Base-by-base conservation (phyloP, 1,140 invertebrate species). In the Zelostemma sp. region DNA sequence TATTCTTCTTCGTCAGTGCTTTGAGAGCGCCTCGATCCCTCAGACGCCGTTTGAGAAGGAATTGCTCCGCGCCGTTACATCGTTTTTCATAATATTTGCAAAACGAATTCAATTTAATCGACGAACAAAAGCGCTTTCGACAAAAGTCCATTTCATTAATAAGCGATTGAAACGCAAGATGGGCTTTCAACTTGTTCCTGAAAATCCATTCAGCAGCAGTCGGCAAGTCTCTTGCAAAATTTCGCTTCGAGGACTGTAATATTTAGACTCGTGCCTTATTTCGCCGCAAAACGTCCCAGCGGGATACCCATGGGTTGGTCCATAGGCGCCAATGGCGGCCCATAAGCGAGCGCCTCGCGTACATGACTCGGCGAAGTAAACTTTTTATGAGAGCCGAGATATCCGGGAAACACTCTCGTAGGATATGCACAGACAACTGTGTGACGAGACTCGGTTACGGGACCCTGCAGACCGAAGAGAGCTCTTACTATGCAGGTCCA, bases 381-480 rank as follows among this genome's bases (percentile, higher is more conserved):
- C 64, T 61, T 82, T 82, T 83, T 81, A 84, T 72, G 79, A 81
- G 74, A 58, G 68, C 62, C 69, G 71, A 79, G 73, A 78, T 71
- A 62, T 73, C 71, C 57, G 43, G 56, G 53, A 59, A 69, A 73
- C 70, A 43, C 50, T 62, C 73, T 76, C 60, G 80, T 83, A 60
- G 50, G 56, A 51, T 79, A 82, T 84, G 82, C 79, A 82, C 79
- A 80, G 77, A 84, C 80, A 80, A 80, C 76, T 72, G 74, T 81
- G 79, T 83, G 81, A 85, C 80, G 74, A 80, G 79, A 83, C 81
- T 82, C 72, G 50, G 80, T 83, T 83, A 81, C 74, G 58, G 73
- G 62, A 74, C 79, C 78, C 77, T 60, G 43, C 75, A 78, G 80
- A 77, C 75, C 64, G 67, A 65, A 68, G 38, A 33, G 54, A 41